A percentile compares a stretch with the other conserved stretches of the same genome.
Evolutionary conservation across 2,888 invertebrate species (phyloP).

Genomic region (Eledona agricola): DNA sequence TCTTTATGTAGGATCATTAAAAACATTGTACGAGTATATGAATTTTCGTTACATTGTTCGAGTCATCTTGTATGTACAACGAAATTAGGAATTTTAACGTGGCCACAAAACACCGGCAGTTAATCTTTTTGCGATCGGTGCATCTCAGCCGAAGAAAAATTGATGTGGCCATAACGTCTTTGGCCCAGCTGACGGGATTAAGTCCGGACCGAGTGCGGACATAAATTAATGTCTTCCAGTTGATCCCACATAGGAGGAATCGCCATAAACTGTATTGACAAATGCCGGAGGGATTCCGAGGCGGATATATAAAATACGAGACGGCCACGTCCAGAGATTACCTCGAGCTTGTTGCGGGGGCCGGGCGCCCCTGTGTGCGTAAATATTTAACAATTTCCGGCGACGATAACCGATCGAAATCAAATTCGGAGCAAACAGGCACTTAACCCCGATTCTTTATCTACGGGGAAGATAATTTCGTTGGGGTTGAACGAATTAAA

Average conservation of each 20-base stretch:
- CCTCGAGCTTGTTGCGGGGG: constrained; percentile 25
- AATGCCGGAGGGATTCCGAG: constrained; percentile 45
- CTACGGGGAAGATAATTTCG: constrained; percentile 30
- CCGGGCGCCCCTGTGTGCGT: constrained; percentile 6
- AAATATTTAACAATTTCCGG: constrained; percentile 22
- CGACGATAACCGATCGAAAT: constrained; percentile 24
- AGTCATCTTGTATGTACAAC: no score
- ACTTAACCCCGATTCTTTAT: constrained; percentile 32
- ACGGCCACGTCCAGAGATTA: constrained; percentile 36
- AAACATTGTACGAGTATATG: no score
- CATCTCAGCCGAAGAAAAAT: constrained; percentile 1
- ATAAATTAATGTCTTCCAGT: constrained; percentile 42
- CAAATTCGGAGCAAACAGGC: constrained; percentile 21
- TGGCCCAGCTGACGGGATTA: constrained; percentile 24
- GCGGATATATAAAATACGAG: constrained; percentile 45
- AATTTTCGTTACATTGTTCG: no score
- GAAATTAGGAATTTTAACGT: no score
- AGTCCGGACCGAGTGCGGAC: constrained; percentile 21
- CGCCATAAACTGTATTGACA: constrained; percentile 52
- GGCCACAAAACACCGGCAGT: no score
- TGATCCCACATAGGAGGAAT: constrained; percentile 46
- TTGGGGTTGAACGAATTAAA: constrained; percentile 30
- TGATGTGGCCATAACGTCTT: constrained; percentile 5
- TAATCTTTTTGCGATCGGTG: no score
- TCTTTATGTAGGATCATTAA: no score